These are phyloP conservation scores for Enteromius afrohamiltoni DNA, from an alignment of 2,797 vertebrate species.

Conservation along the genomic window DNA sequence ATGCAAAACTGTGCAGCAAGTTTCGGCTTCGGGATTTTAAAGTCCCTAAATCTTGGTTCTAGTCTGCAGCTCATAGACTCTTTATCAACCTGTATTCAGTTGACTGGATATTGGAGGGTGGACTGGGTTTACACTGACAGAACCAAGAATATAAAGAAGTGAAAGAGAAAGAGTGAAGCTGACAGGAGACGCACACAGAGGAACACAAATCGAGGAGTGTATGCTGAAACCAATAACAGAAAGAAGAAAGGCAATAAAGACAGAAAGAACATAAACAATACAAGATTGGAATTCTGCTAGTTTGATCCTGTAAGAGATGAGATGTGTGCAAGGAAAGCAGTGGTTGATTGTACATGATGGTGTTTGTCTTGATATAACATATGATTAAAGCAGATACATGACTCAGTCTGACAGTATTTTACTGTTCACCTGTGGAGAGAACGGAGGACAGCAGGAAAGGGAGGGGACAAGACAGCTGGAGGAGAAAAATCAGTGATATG, in stretches of 20 bases:
- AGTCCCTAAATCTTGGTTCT: neutral
- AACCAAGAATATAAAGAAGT: constrained; percentile 56
- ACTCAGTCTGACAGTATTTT: constrained; percentile 44
- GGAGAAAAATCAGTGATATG: constrained; percentile 38
- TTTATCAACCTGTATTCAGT: constrained; percentile 22
- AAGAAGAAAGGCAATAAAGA: constrained; percentile 52
- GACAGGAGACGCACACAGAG: constrained; percentile 35
- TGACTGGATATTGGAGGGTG: constrained; percentile 30
- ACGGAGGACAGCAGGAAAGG: constrained; percentile 2
- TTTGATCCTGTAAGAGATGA: constrained; percentile 50
- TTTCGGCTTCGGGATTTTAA: neutral
- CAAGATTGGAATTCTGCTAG: constrained; percentile 62
- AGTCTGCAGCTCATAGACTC: neutral
- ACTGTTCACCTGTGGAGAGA: constrained; percentile 48
- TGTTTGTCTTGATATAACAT: constrained; percentile 28
- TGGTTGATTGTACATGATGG: constrained; percentile 31
- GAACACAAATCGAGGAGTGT: constrained; percentile 38
- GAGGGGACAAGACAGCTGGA: constrained; percentile 25
- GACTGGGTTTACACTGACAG: constrained; percentile 44
- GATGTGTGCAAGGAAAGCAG: constrained; percentile 16
- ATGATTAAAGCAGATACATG: constrained; percentile 37
- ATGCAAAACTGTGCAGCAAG: neutral
- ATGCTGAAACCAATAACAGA: constrained; percentile 8
- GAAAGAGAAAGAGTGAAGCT: constrained; percentile 45
- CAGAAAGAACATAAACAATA: constrained; percentile 42